Evolutionary conservation across 2,797 vertebrate species (phyloP), one percentile per base, ranked within the genome.

Genomic region (Anguilla obscura): DNA sequence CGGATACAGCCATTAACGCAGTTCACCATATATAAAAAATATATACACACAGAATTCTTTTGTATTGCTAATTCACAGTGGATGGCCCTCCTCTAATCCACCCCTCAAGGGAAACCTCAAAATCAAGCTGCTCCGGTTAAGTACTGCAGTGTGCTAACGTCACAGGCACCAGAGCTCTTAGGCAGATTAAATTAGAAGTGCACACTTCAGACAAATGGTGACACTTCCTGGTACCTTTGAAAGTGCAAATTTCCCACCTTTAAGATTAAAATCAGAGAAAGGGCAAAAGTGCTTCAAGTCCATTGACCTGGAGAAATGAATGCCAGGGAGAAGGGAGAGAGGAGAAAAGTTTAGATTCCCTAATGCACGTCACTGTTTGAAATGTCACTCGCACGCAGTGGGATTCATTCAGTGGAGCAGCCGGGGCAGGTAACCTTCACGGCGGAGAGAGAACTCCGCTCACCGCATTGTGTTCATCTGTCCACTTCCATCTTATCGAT

Each of bases 361-460:
- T 24, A 30, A 69, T n/a, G 60, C 85, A 85, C 83, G 33, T n/a
- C 83, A 12, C n/a, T 84, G n/a, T 54, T 84, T 84, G 27, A 84
- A 84, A 54, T 52, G 30, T 36, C 33, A 45, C 7, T 10, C 30
- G 24, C 14, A 33, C 45, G 27, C 83, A 6, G 10, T 1, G 50
- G 24, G 27, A 54, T 27, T 54, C 21, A 27, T 27, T 27, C n/a
- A 8, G 45, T 0, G 24, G 48, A 30, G 10, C 16, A 30, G 27
- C 24, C 12, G 50, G 58, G 58, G 52, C 52, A 85, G 50, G 50
- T 85, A 27, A 85, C 54, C 54, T 85, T 85, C n/a, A 1, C 52
- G 48, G 3, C 10, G n/a, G 54, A 54, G 48, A 84, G 52, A 16
- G 10, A 33, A 1, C 10, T 8, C 45, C 24, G 63, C 63, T n/a